phyloP scores from a whole-genome alignment of 1,140 invertebrate genomes.

The Drosophila persimilis region DNA sequence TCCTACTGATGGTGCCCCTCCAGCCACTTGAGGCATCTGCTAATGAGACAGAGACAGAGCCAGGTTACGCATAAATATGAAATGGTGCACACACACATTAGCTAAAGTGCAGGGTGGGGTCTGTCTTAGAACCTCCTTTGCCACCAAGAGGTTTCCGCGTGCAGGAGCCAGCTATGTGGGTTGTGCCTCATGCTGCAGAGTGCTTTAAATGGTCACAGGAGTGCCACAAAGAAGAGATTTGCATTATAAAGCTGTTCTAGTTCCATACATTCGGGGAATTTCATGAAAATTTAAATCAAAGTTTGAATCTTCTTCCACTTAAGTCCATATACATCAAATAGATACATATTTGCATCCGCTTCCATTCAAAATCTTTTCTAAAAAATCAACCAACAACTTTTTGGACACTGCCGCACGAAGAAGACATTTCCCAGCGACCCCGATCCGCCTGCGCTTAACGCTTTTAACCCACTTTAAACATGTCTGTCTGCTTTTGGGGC shows the following conservation, averaged over 20 bases:
- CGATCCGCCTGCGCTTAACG: constrained; percentile 42
- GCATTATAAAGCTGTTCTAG: neutral
- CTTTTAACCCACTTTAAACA: constrained; percentile 76
- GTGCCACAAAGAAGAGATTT: constrained; percentile 7
- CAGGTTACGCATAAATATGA: constrained; percentile 68
- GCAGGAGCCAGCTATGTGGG: neutral
- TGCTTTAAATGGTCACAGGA: constrained; percentile 16
- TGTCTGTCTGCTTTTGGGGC: constrained; percentile 61
- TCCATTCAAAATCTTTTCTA: constrained; percentile 15
- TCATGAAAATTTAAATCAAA: too few species aligned
- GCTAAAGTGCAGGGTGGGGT: constrained; percentile 46
- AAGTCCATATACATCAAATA: too few species aligned
- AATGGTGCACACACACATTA: constrained; percentile 77
- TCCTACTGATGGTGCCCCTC: constrained; percentile 21
- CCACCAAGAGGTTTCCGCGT: neutral
- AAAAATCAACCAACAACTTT: neutral
- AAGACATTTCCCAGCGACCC: constrained; percentile 42
- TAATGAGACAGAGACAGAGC: constrained; percentile 66
- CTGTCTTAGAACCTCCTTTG: neutral
- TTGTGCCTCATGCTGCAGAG: constrained; percentile 1
- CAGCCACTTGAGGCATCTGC: constrained; percentile 41
- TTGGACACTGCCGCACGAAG: constrained; percentile 7
- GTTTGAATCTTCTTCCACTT: too few species aligned
- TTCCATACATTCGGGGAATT: neutral
- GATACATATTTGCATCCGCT: too few species aligned